Evolutionary conservation across 2,888 invertebrate genomes (phyloP).

Genomic region (Apodemia zela): DNA sequence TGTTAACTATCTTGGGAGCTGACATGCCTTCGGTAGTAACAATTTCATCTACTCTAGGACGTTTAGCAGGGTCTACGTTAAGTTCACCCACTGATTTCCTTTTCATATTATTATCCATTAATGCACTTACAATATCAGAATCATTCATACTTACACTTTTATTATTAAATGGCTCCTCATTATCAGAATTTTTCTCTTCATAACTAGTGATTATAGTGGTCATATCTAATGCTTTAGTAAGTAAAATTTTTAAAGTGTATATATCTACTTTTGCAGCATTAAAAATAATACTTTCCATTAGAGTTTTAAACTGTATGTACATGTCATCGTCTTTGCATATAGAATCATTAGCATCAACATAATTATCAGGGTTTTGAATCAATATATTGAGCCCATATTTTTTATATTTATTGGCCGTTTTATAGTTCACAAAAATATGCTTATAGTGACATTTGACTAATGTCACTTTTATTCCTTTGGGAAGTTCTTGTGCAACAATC

Average conservation of each 20-base stretch:
- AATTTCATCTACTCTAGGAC: constrained; percentile 8
- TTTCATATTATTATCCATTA: constrained; percentile 30
- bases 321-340: constrained; percentile 37
- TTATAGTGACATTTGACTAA: constrained; percentile 50
- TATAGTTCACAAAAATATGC: constrained; percentile 38
- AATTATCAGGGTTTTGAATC: constrained; percentile 33
- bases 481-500: constrained; percentile 41
- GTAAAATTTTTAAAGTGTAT: constrained; percentile 40
- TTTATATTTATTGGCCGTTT: constrained; percentile 36
- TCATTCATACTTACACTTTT: constrained; percentile 36
- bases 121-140: constrained; percentile 39
- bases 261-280: constrained; percentile 45
- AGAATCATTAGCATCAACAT: constrained; percentile 24
- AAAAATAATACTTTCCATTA: constrained; percentile 43
- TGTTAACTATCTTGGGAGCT: constrained; percentile 32
- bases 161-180: constrained; percentile 19
- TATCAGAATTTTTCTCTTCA: constrained; percentile 33
- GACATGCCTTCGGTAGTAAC: constrained; percentile 18
- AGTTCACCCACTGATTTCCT: background rate
- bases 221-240: constrained; percentile 53
- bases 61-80: constrained; percentile 12
- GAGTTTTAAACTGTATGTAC: constrained; percentile 46
- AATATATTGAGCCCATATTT: constrained; percentile 42
- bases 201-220: constrained; percentile 41
- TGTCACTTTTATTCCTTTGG: constrained; percentile 49